phyloP scores from a whole-genome alignment of 2,113 vertebrate genomes.

The Percina caprodes region DNA sequence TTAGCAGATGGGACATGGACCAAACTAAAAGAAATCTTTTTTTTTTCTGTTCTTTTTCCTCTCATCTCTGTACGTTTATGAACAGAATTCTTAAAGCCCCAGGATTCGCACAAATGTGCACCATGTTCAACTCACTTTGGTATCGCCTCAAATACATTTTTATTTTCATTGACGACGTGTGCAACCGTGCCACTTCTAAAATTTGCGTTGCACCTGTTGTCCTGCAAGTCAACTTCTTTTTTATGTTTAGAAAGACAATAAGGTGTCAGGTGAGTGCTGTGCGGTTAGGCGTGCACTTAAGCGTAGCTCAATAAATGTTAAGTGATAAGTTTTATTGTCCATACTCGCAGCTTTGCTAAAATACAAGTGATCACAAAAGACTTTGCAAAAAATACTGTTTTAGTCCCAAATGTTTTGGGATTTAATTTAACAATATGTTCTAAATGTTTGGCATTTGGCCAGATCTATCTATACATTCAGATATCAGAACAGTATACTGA shows the following conservation, averaged over 20 bases:
- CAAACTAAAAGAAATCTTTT: too few relatives aligned
- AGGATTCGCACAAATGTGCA: background rate
- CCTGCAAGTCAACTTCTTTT: background rate
- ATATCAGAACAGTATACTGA: too few relatives aligned
- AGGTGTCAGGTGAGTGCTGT: too few relatives aligned
- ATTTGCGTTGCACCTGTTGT: background rate
- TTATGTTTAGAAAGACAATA: too few relatives aligned
- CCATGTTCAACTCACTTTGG: background rate
- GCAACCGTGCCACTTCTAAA: background rate
- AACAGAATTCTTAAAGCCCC: background rate
- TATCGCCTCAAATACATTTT: background rate
- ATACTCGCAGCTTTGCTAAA: background rate
- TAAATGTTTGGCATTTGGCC: too few relatives aligned
- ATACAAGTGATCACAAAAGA: background rate
- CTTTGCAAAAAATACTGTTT: too few relatives aligned
- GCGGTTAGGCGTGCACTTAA: background rate
- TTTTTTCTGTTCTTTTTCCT: too few relatives aligned
- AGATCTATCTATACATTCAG: too few relatives aligned
- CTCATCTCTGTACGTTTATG: background rate
- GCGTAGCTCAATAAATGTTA: background rate
- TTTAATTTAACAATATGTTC: too few relatives aligned
- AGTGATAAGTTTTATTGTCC: background rate
- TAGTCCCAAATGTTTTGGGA: too few relatives aligned
- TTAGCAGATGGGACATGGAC: too few relatives aligned
- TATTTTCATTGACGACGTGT: background rate